Base-by-base conservation (phyloP, 1,140 invertebrate species). In the Lucilia sericata region DNA sequence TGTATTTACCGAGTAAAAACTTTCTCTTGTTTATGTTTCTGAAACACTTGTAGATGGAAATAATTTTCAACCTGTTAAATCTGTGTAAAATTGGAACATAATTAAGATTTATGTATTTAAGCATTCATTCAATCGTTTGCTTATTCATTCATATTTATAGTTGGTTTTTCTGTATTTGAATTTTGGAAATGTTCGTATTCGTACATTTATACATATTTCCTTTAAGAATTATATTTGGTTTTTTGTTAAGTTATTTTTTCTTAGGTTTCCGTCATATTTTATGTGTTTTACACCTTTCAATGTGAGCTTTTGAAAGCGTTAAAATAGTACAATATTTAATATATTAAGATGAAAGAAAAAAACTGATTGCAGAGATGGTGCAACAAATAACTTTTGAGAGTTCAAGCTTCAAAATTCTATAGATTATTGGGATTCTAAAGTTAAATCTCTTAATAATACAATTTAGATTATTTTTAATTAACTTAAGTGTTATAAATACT, bases 201-300 rank as follows among this genome's bases (percentile, higher is more conserved):
- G 5, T 60, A n/a, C 55, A n/a, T 60, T 17, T 14, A 60, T n/a
- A 14, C 2, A 2, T 60, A n/a, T 7, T 60, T 60, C n/a, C 14
- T 60, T 60, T 60, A 17, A 42, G 42, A 42, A 42, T 42, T 3
- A 42, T 2, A 30, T 30, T 30, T 30, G 3, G 25, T 42, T 42
- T 42, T 10, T 42, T 42, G 1, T 10, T 5, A 13, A 55, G 5
- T 70, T 25, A 25, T 70, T 70, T 70, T 21, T 21, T 70, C 19
- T 55, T 70, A 19, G 19, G 65, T 70, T 70, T 70, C 19, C 65
- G 19, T 70, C 65, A 70, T 70, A 70, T 70, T 70, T 70, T 70
- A 25, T 70, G 19, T 21, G 65, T 70, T 70, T 70, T 70, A 70
- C 65, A 70, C 65, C 65, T 70, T 70, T 70, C 19, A 70, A 19